phyloP scores from a whole-genome alignment of 1,140 invertebrate species.

The Penaeus japonicus region DNA sequence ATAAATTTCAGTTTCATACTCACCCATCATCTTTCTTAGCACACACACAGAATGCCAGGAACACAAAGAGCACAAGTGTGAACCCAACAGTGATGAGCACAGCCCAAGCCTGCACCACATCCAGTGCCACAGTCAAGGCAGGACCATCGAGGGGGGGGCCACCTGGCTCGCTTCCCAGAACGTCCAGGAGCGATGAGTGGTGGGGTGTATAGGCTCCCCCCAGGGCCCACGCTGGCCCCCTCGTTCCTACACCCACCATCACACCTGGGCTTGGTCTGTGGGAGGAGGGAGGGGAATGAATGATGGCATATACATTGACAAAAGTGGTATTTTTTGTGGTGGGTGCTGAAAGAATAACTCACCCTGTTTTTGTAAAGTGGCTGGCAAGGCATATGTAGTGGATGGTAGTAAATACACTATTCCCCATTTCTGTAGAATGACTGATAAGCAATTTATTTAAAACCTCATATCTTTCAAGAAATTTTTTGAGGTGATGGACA shows the following conservation, averaged over 20 bases:
- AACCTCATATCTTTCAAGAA: too few species aligned
- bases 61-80: conserved; percentile 57
- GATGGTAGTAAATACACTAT: too few species aligned
- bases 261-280: background rate
- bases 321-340: too few species aligned
- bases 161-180: conserved; percentile 26
- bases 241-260: conserved; percentile 47
- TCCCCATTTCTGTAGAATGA: too few species aligned
- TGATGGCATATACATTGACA: too few species aligned
- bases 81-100: conserved; percentile 57
- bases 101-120: conserved; percentile 58
- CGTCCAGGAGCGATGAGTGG: conserved; percentile 14
- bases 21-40: conserved; percentile 59
- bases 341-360: too few species aligned
- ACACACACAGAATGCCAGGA: conserved; percentile 58
- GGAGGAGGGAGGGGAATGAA: too few species aligned
- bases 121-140: conserved; percentile 56
- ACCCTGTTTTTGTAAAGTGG: too few species aligned
- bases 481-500: too few species aligned
- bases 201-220: conserved; percentile 45
- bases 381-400: too few species aligned
- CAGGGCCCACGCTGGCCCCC: conserved; percentile 44
- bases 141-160: conserved; percentile 47
- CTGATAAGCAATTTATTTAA: too few species aligned
- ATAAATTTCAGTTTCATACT: conserved; percentile 3